Evolutionary conservation across 2,113 vertebrate species (phyloP), one percentile per base, ranked within the genome.

Genomic region (Micronycteris hirsuta): DNA sequence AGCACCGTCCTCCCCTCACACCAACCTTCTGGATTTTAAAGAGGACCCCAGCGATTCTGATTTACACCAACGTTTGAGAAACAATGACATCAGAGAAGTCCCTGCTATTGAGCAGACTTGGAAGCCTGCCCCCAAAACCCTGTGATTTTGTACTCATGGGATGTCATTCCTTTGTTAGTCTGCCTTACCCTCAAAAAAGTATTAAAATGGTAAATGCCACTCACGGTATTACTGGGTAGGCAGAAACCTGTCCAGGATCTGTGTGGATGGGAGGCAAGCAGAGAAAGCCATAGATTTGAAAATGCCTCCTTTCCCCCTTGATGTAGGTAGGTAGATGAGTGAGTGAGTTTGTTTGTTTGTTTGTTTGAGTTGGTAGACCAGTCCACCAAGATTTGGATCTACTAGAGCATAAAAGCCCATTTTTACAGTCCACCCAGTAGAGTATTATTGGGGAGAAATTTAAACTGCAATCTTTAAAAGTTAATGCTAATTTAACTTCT

Each of bases 381-480:
- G 22, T 38, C 31, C 20, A 28, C 67, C 67, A 86, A 92, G 24
- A 86, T 89, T 70, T 78, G 61, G 41, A 28, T 58, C 52, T 43
- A 68, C 26, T 81, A 33, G 26, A 36, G 38, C 33, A 68, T 76
- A 19, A 81, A 89, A 41, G 38, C 20, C 67, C 82, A 84, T 93
- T 76, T 96, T 68, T 58, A 94, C 2, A 84, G 22, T 89, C 74
- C n/a, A 83, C 15, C 24, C n/a, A 84, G 26, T 38, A n/a, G 52
- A 45, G 36, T 52, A 68, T 61, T 41, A 54, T 1, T 93, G n/a
- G 49, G 38, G 61, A 95, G 52, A 83, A 33, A 91, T 77, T 87
- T 47, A 78, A 95, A 83, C n/a, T 85, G 70, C 58, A 36, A 81
- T 38, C 31, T 94, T 76, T 77, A 89, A 94, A 96, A 45, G 52